Base-by-base conservation (phyloP, 2,888 invertebrate species). In the Ornithoptera alexandrae region DNA sequence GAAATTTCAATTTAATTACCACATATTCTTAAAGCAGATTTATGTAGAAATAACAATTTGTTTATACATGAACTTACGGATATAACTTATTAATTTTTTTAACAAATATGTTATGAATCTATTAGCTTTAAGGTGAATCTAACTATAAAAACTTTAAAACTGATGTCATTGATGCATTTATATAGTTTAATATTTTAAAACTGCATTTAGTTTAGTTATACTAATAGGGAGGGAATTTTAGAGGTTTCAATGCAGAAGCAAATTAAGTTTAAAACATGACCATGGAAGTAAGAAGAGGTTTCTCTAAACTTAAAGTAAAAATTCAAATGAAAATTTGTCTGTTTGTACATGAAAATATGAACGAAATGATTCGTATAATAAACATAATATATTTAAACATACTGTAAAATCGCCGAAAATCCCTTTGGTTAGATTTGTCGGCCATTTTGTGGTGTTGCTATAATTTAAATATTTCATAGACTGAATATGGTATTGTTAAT, bases 401-500 rank as follows among this genome's bases (percentile, higher is more conserved):
- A 68, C 82, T 84, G 87, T 82, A 88, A 89, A 89, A 87, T 88
- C 72, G 89, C 85, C 88, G 85, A 78, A 73, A 82, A 67, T 59
- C 69, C 5, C 53, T 70, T 36, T 67, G 56, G 67, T 36, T 62
- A 30, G 72, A 84, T 88, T 87, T 84, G 24, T 82, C 85, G 89
- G 86, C 89, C 79, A 88, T 89, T 89, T 89, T 89, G 81, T 82
- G 80, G 80, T 76, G 74, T 78, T 74, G 74, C 77, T 74, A 64
- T 36, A 67, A 72, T 69, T 67, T 73, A 74, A 74, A 74, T 76
- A 73, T 77, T 76, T 76, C 77, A 82, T 84, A 85, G 88, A 89
- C 89, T 89, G 88, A 89, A 82, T 85, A 83, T 84, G 81, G 74
- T 83, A 82, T 84, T 86, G 86, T 86, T 89, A 87, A 86, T 83